These are phyloP conservation scores for Leuciscus waleckii DNA, from an alignment of 2,797 vertebrate genomes.

Conservation along the genomic window DNA sequence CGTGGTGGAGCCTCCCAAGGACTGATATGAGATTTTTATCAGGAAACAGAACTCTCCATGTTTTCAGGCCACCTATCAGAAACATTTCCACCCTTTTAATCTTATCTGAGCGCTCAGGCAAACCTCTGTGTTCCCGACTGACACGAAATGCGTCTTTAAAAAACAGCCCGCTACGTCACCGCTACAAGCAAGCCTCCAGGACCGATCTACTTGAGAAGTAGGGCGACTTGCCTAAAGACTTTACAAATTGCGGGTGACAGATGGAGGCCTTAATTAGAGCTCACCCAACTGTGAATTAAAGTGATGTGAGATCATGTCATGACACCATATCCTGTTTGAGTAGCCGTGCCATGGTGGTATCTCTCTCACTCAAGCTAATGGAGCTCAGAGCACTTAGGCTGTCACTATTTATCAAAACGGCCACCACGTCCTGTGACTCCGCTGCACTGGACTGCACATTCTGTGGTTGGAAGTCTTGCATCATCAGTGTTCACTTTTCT, in stretches of 20 bases:
- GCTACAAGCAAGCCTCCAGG: neutral
- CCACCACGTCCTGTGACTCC: conserved; percentile 8
- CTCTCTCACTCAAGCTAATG: conserved; percentile 51
- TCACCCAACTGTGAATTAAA: conserved; percentile 44
- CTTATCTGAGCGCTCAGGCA: conserved; percentile 54
- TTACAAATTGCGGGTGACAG: conserved; percentile 43
- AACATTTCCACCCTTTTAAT: conserved; percentile 45
- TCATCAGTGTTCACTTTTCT: conserved; percentile 21
- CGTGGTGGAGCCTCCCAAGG: conserved; percentile 40
- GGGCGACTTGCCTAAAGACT: conserved; percentile 2
- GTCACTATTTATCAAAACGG: conserved; percentile 54
- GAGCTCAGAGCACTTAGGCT: conserved; percentile 51
- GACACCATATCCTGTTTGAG: conserved; percentile 50
- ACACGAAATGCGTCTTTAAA: neutral
- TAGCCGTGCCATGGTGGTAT: conserved; percentile 43
- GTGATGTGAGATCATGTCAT: conserved; percentile 51
- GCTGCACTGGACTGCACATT: conserved; percentile 9
- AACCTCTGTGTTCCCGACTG: conserved; percentile 19
- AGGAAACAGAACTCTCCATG: conserved; percentile 36
- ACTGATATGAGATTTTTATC: conserved; percentile 55
- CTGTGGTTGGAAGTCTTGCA: conserved; percentile 14
- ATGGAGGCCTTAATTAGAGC: conserved; percentile 30
- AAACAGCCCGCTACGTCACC: neutral
- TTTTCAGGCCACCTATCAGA: conserved; percentile 50
- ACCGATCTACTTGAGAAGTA: conserved; percentile 2